These are phyloP conservation scores for Sepiola atlantica DNA, from an alignment of 2,888 invertebrate genomes.

Conservation along the genomic window DNA sequence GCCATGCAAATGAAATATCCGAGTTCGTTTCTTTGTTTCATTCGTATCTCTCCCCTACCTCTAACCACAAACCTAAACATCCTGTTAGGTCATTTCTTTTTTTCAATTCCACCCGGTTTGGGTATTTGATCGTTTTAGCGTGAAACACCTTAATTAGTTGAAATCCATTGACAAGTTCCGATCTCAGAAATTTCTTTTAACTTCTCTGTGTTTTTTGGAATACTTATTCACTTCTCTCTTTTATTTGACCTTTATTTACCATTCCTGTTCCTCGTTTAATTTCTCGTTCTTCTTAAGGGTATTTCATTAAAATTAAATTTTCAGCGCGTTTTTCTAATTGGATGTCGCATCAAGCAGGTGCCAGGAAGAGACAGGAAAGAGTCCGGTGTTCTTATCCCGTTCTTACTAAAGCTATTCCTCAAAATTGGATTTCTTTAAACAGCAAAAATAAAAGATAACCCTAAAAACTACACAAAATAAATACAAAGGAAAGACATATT, in stretches of 20 bases:
- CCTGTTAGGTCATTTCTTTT: neutral
- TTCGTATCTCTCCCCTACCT: neutral
- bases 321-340: neutral
- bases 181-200: neutral
- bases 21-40: neutral
- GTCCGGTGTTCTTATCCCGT: neutral
- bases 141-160: conserved; percentile 1
- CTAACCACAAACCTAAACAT: neutral
- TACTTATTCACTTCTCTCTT: neutral
- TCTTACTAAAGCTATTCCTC: neutral
- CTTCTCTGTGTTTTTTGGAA: neutral
- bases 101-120: neutral
- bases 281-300: neutral
- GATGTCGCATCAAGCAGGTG: neutral
- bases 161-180: neutral
- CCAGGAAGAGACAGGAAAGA: neutral
- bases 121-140: neutral
- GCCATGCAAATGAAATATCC: neutral
- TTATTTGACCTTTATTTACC: neutral
- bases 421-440: neutral
- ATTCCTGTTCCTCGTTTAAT: neutral
- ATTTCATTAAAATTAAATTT: conserved; percentile 32
- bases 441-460: neutral
- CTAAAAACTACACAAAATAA: neutral
- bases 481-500: neutral